Conservation (phyloP, 2,113 vertebrate species). For the Salvelinus alpinus region DNA sequence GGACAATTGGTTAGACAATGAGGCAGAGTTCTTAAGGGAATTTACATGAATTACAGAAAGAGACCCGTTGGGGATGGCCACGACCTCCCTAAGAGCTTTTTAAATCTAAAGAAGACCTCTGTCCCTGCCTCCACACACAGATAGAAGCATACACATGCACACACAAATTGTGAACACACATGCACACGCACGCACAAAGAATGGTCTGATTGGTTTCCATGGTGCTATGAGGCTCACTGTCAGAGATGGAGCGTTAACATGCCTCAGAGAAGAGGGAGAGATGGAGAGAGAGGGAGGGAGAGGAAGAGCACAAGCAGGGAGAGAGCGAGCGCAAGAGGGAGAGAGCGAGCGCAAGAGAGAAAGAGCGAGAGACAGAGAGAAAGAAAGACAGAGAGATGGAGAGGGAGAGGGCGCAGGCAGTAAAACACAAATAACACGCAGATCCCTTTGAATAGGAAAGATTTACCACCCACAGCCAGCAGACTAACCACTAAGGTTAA, state of each 20-base stretch:
- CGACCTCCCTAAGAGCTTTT: slow-evolving; percentile 62
- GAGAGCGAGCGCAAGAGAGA: slow-evolving; percentile 33
- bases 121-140: slow-evolving; percentile 45
- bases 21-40: slow-evolving; percentile 53
- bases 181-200: slow-evolving; percentile 27
- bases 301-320: slow-evolving; percentile 44
- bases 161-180: no score
- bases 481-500: slow-evolving; percentile 49
- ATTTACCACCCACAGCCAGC: slow-evolving; percentile 65
- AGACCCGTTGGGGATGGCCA: slow-evolving; percentile 45
- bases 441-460: slow-evolving; percentile 44
- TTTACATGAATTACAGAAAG: slow-evolving; percentile 75
- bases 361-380: slow-evolving; percentile 37
- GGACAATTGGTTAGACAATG: slow-evolving; percentile 60
- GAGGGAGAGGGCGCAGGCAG: slow-evolving; percentile 36
- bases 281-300: slow-evolving; percentile 38
- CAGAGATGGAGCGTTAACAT: slow-evolving; percentile 73
- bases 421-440: slow-evolving; percentile 62
- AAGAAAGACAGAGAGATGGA: slow-evolving; percentile 47
- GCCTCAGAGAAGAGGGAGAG: slow-evolving; percentile 62
- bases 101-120: slow-evolving; percentile 60
- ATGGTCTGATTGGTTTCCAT: slow-evolving; percentile 70
- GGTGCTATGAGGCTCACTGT: slow-evolving; percentile 72
- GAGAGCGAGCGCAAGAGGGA: slow-evolving; percentile 64
- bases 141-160: neutral